Evolutionary conservation across 2,888 invertebrate genomes (phyloP).

Genomic region (Euphydryas editha): DNA sequence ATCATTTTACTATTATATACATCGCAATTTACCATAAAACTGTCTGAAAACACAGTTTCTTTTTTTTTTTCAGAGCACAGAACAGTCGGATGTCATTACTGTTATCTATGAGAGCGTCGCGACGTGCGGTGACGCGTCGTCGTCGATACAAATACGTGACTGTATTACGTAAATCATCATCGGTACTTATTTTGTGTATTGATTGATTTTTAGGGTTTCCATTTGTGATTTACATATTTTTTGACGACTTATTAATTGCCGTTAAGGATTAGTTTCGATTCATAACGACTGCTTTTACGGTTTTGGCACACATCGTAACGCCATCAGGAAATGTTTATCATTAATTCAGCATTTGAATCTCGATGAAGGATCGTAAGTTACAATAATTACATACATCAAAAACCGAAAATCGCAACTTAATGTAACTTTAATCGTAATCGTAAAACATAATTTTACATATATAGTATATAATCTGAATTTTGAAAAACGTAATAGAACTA

Average conservation of each 20-base stretch:
- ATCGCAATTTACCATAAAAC: constrained; percentile 11
- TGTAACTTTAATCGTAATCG: no score
- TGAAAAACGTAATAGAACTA: no score
- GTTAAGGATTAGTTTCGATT: no score
- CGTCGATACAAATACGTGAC: constrained; percentile 44
- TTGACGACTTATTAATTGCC: neutral
- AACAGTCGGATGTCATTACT: constrained; percentile 76
- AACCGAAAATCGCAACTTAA: constrained; percentile 21
- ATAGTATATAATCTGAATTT: no score
- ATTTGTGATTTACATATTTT: neutral
- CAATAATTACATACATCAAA: neutral
- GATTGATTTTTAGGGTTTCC: neutral
- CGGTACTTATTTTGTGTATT: neutral
- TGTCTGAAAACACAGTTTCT: neutral
- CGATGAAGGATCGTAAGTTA: neutral
- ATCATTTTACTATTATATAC: constrained; percentile 9
- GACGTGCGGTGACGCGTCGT: constrained; percentile 62
- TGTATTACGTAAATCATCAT: constrained; percentile 28
- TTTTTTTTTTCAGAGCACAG: constrained; percentile 29
- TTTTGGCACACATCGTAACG: neutral
- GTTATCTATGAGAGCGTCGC: constrained; percentile 73
- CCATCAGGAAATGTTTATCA: neutral
- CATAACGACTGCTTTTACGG: neutral
- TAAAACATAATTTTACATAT: no score
- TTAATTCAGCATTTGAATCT: neutral